Base-by-base conservation (phyloP, 1,140 invertebrate genomes). In the Apolygus lucorum region DNA sequence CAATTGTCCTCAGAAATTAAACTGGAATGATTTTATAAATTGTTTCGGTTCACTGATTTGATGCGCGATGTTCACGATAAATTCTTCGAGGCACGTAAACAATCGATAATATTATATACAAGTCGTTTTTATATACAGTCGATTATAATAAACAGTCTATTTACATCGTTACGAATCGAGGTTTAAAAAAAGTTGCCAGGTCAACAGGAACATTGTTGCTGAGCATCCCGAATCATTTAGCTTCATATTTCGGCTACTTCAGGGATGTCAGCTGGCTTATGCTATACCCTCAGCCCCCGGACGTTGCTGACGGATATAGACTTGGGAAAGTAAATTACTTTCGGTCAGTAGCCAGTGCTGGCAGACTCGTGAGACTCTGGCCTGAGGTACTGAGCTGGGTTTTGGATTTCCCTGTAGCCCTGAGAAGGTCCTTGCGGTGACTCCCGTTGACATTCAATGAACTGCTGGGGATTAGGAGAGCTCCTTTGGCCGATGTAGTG, bases 281-380 rank as follows among this genome's bases (percentile, higher is more conserved):
- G 54, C 68, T 69, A 72, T 70, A 72, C 68, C 69, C 69, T 63
- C 17, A 72, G 66, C 52, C 71, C 69, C 26, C 71, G 49, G 14
- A 70, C 71, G 67, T 70, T 72, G 52, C 69, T 72, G 17, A 68
- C 68, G 28, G 67, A 69, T 49, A 72, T 69, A 0, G 71, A 72
- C 29, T 72, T 72, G 14, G 68, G 68, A 26, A 72, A 67, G 28
- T 69, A 69, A n/a, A 69, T 69, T 22, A 24, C 28, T 42, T 64
- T 63, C 14, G 68, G 68, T 69, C 68, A 69, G 62, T 69, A 69
- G 21, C 25, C 21, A 26, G 54, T 52, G 27, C 28, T 69, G 0
- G 68, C 52, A 0, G 68, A 69, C 8, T 69, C 68, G 26, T 62
- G 59, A n/a, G 59, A 25, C 27, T 68, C 54, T 13, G 59, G 62